Evolutionary conservation across 2,797 vertebrate genomes (phyloP), one percentile per base, ranked within the genome.

Genomic region (Pteropus rufus): DNA sequence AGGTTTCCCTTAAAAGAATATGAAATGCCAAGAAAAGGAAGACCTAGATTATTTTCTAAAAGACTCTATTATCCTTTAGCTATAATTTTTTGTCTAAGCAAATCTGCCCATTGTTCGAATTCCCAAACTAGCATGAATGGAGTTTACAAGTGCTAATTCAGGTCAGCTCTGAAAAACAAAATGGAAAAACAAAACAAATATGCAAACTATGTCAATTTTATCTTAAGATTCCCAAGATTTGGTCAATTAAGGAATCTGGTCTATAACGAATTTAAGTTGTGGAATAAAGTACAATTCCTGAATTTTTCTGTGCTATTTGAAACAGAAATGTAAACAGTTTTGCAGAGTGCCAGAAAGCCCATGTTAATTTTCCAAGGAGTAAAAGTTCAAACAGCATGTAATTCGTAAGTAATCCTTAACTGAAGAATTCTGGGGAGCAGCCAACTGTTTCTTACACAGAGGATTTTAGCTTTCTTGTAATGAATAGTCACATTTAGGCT

Each of bases 371-470:
- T 91, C 91, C 46, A 91, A 94, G 46, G 21, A 97, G 41, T 11
- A 41, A 44, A 89, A 96, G 65, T 89, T 95, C 92, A 94, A 82
- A 97, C 2, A 97, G 91, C 64, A 93, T 12, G 23, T 39, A 46
- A 89, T 95, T 88, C 93, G 41, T 64, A 95, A 98, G 58, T 64
- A 93, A 98, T 79, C 62, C 94, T 90, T 95, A 56, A 80, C 69
- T 26, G 70, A 93, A 91, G 79, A 91, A 95, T 79, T 31, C 86
- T 94, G 72, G 62, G 87, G 44, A 93, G 91, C 87, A 97, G 93
- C 94, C 97, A 97, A 79, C 31, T 97, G 36, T 67, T 96, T 92
- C 62, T 73, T 80, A 93, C 92, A 62, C 6, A 81, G 90, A 93
- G 10, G 82, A 60, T 79, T 62, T 31, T 34, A 44, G 93, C 67